Percentiles rank a stretch among this genome's conserved stretches.
These are phyloP conservation scores for Bufotes viridis DNA, from an alignment of 2,797 vertebrate genomes.

Conservation along the genomic window DNA sequence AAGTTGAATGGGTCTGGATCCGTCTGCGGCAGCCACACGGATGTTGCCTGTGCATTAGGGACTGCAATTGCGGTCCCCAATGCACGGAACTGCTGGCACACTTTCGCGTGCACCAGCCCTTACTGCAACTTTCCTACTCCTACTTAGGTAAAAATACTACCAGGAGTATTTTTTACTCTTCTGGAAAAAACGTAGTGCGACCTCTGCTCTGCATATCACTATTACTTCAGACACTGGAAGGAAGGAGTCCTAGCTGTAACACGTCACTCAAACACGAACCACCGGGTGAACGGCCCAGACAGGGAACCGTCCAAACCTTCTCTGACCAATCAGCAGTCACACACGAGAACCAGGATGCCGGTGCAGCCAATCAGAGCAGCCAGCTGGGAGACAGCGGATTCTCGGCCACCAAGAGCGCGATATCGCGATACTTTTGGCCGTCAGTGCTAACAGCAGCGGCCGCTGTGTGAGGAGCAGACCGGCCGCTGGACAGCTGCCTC, in stretches of 20 bases:
- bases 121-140: too few relatives aligned
- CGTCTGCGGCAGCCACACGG: too few relatives aligned
- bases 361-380: neutral
- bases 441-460: constrained; percentile 22
- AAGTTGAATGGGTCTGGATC: too few relatives aligned
- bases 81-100: too few relatives aligned
- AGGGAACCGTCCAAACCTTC: neutral
- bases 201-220: too few relatives aligned
- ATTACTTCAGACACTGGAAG: too few relatives aligned
- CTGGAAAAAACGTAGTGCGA: too few relatives aligned
- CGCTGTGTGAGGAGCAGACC: constrained; percentile 52
- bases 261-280: neutral
- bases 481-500: neutral
- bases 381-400: neutral
- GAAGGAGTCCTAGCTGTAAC: neutral
- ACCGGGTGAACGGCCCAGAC: neutral
- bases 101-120: too few relatives aligned
- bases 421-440: constrained; percentile 64
- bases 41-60: too few relatives aligned
- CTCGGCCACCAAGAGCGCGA: neutral
- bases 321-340: neutral
- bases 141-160: too few relatives aligned
- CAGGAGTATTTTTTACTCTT: too few relatives aligned
- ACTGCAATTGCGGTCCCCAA: too few relatives aligned
- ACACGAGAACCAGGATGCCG: neutral